phyloP scores from a whole-genome alignment of 2,797 vertebrate species.

The Borostomias antarcticus region DNA sequence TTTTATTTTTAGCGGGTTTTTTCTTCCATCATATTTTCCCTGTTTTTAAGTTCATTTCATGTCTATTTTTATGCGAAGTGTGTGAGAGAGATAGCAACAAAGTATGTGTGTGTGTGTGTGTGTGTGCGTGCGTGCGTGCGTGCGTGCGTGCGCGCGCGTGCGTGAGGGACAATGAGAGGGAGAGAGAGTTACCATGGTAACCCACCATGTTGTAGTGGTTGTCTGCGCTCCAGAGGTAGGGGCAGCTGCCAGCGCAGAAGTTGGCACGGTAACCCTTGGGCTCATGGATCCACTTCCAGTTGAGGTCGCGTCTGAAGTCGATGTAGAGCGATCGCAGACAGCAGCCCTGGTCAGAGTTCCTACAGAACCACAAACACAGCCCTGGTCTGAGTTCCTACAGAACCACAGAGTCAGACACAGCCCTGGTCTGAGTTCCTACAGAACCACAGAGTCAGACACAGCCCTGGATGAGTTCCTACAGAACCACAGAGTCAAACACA shows the following conservation, averaged over 20 bases:
- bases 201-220: slow-evolving; percentile 86
- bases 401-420: too few species aligned
- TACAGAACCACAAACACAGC: too few species aligned
- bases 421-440: too few species aligned
- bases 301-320: slow-evolving; percentile 83
- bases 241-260: slow-evolving; percentile 84
- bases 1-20: too few species aligned
- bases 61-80: too few species aligned
- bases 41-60: too few species aligned
- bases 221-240: slow-evolving; percentile 85
- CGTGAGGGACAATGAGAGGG: too few species aligned
- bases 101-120: not conserved
- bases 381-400: too few species aligned
- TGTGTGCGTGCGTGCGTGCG: not conserved
- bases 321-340: slow-evolving; percentile 85
- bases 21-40: too few species aligned
- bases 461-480: not conserved
- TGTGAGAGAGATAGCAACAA: too few species aligned
- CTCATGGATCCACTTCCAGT: slow-evolving; percentile 88
- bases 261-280: slow-evolving; percentile 85
- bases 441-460: too few species aligned
- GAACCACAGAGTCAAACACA: not conserved
- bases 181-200: too few species aligned
- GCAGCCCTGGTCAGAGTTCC: slow-evolving; percentile 79
- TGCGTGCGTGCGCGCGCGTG: not conserved